phyloP scores from a whole-genome alignment of 2,797 vertebrate genomes.

The Sebastes diploproa region DNA sequence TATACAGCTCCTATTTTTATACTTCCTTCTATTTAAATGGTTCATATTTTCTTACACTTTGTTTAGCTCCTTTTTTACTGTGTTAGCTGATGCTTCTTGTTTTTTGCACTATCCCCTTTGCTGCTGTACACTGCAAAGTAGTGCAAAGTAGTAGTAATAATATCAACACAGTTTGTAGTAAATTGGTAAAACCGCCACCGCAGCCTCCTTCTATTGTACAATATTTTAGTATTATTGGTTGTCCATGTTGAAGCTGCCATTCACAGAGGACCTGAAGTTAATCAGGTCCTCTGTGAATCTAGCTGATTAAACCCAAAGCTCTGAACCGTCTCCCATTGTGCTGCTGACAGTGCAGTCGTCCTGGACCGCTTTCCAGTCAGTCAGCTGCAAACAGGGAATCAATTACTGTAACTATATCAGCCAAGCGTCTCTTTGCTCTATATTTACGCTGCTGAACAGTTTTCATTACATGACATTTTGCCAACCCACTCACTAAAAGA shows the following conservation, averaged over 20 bases:
- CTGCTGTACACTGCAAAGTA: no score
- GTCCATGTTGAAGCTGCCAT: background rate
- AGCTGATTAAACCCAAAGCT: background rate
- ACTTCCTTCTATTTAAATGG: no score
- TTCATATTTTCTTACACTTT: no score
- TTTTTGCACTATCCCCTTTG: no score
- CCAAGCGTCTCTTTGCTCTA: background rate
- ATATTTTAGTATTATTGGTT: no score
- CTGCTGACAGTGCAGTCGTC: slow-evolving; percentile 5
- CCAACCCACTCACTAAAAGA: background rate
- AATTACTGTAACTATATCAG: background rate
- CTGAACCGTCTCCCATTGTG: background rate
- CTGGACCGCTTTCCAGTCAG: background rate
- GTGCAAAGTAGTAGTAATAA: background rate
- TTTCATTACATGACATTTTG: background rate
- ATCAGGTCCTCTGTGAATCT: background rate
- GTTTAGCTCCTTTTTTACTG: no score
- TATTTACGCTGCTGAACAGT: background rate
- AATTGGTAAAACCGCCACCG: background rate
- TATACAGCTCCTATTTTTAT: no score
- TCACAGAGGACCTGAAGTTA: background rate
- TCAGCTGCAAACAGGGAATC: slow-evolving; percentile 7
- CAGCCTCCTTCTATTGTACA: background rate
- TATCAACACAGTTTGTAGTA: background rate
- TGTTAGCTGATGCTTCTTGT: no score